Evolutionary conservation across 2,113 vertebrate genomes (phyloP).

Genomic region (Periophthalmodon schlosseri): DNA sequence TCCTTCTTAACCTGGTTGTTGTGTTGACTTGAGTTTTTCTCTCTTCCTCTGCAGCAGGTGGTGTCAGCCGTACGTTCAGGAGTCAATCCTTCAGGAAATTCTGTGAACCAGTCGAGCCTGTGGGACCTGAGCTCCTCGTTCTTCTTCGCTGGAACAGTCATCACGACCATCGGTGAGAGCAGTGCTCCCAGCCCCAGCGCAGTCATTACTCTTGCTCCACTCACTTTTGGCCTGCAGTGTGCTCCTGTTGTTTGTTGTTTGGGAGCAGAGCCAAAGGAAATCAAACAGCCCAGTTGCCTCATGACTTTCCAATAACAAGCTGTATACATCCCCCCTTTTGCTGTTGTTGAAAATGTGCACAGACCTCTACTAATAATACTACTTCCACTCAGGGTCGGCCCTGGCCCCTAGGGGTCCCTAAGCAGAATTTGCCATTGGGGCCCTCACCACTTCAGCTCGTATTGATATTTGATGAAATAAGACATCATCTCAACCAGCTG

Average conservation of each 20-base stretch:
- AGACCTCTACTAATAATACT: not conserved
- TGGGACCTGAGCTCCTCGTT: slow-evolving; percentile 99
- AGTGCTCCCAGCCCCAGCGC: not conserved
- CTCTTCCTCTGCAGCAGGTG: slow-evolving; percentile 84
- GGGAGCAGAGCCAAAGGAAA: not conserved
- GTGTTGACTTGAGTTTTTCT: slow-evolving; percentile 1
- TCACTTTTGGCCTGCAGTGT: not conserved
- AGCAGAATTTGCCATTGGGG: no score
- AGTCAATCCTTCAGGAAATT: slow-evolving; percentile 92
- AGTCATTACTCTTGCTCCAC: not conserved
- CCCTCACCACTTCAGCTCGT: no score
- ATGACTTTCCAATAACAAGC: not conserved
- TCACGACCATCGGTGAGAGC: slow-evolving; percentile 97
- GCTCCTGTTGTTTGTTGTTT: not conserved
- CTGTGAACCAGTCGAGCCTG: slow-evolving; percentile 91
- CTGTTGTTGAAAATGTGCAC: not conserved
- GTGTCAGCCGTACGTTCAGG: slow-evolving; percentile 93
- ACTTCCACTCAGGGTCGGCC: not conserved
- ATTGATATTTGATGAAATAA: no score
- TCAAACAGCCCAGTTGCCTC: not conserved
- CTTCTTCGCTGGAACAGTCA: slow-evolving; percentile 99
- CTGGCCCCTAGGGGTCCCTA: no score
- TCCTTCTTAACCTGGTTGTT: not conserved
- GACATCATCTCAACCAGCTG: no score
- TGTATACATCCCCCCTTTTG: not conserved